Base-by-base conservation (phyloP, 2,888 invertebrate genomes). In the Meganola albula region DNA sequence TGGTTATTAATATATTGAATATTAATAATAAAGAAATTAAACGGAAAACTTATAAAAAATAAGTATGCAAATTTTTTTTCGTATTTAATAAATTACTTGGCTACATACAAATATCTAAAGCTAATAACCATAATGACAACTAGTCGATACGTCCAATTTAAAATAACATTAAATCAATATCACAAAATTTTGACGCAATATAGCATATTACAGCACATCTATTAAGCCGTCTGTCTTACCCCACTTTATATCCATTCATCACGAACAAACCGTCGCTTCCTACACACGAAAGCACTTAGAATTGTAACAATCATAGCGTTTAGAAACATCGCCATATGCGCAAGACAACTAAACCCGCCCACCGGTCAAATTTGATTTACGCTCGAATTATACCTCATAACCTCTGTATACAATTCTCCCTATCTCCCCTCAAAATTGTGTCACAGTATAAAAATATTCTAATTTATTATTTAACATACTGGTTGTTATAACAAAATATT, bases 321-420 rank as follows among this genome's bases (percentile, higher is more conserved):
- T 62, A 72, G 76, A 78, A 83, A 77, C 67, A 65, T 68, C 73
- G 79, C 73, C 85, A 85, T 85, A 85, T 85, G 85, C 58, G 70
- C 68, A 56, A 74, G 85, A 84, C 85, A 84, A 69, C 60, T 52
- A 46, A 34, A 14, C 50, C 66, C 84, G 71, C 84, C 85, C 72
- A 82, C 79, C 74, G 76, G 83, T 83, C 85, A 82, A 84, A 85
- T 82, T 83, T 85, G 85, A 85, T 85, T 84, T 84, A 85, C 84
- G 82, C 83, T 67, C 64, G 77, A 84, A 84, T 85, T 77, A 84
- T 85, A 77, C 84, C 83, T 82, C 82, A 82, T 83, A 82, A 77
- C 73, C 74, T 71, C 62, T 44, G 38, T 43, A 66, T 66, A 52
- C 72, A 67, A 53, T 57, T 58, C 36, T n/a, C 47, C 50, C 43